Percentiles rank a stretch among this genome's conserved stretches.
Evolutionary conservation across 30 jellyfish, hydroid and myxozoan genomes (phyloP).

Genomic region (Catostylus mosaicus): DNA sequence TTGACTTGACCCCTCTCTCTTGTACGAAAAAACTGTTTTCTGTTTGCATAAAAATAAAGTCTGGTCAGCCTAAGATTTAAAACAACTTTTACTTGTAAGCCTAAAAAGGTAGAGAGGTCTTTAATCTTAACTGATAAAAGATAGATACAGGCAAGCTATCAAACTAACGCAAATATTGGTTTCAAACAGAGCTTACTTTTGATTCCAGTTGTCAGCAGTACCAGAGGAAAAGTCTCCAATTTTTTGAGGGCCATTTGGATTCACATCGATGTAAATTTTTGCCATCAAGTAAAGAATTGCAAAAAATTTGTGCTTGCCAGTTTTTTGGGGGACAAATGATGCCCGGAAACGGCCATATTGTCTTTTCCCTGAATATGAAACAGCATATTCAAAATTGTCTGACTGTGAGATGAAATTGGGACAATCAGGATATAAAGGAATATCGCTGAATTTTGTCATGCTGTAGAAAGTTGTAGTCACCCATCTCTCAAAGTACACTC

Average conservation of each 20-base stretch:
- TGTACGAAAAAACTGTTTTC: no score
- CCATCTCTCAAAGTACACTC: constrained; percentile 5
- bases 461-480: not conserved
- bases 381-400: not conserved
- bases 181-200: not conserved
- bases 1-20: no score
- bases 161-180: no score
- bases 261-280: not conserved
- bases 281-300: no score
- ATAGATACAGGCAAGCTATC: no score
- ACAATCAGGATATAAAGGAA: constrained; percentile 8
- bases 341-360: constrained; percentile 17
- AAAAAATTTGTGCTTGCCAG: constrained; percentile 2
- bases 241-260: not conserved
- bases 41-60: no score
- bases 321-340: not conserved
- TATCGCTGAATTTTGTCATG: not conserved
- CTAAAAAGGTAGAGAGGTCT: no score
- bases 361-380: not conserved
- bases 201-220: not conserved
- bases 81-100: no score
- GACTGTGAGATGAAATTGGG: constrained; percentile 1
- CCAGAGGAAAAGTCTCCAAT: no score
- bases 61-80: no score
- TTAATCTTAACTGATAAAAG: no score